Percentiles rank a stretch among this genome's conserved stretches.
Conservation (phyloP, 2,888 invertebrate genomes). For the Cyclophora albipunctata region DNA sequence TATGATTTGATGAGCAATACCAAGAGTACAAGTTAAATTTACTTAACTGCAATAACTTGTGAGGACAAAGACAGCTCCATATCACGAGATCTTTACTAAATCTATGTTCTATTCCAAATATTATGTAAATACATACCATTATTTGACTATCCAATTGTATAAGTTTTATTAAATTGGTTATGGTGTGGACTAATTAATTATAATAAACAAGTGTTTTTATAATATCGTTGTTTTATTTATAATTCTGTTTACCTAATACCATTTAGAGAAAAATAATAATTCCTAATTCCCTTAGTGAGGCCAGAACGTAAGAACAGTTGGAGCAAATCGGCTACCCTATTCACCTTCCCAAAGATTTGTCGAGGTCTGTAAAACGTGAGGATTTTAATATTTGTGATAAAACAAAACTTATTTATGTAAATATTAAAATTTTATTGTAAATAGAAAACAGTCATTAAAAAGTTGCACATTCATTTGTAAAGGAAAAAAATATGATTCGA, state of each 20-base stretch:
- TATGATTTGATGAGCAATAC: slow-evolving; percentile 51
- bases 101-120: slow-evolving; percentile 41
- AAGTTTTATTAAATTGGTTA: slow-evolving; percentile 55
- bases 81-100: slow-evolving; percentile 37
- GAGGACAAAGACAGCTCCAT: slow-evolving; percentile 35
- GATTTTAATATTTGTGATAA: too few species aligned
- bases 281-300: too few species aligned
- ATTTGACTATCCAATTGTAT: slow-evolving; percentile 49
- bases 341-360: too few species aligned
- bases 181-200: slow-evolving; percentile 55
- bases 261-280: too few species aligned
- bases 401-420: too few species aligned
- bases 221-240: slow-evolving; percentile 5
- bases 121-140: slow-evolving; percentile 41
- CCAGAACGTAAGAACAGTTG: too few species aligned
- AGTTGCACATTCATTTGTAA: too few species aligned
- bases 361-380: too few species aligned
- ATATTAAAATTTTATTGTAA: too few species aligned
- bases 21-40: slow-evolving; percentile 44
- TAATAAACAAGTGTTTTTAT: slow-evolving; percentile 21
- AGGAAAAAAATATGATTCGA: too few species aligned
- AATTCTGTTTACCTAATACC: not conserved
- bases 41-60: slow-evolving; percentile 39
- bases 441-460: too few species aligned
- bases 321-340: too few species aligned